Conservation (phyloP, 1,140 invertebrate species). For the Polypedilum pembai region DNA sequence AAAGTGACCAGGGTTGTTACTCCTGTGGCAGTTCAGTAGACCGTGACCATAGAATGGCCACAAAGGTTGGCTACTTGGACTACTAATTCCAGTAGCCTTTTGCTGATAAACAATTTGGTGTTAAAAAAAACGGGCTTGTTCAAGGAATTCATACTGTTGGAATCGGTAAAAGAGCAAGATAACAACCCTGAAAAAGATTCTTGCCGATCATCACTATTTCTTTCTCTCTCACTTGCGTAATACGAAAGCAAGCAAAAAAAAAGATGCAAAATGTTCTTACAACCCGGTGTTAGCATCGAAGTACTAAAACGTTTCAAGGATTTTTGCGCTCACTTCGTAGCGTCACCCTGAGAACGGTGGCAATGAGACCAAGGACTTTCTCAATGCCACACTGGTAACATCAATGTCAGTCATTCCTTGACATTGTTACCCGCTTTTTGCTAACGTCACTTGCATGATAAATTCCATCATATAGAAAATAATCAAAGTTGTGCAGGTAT, state of each 20-base stretch:
- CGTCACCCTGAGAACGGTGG: conserved; percentile 16
- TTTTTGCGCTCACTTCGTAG: neutral
- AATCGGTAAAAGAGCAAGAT: too few species aligned
- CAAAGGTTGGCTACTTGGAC: too few species aligned
- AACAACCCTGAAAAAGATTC: too few species aligned
- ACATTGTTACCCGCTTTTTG: conserved; percentile 1
- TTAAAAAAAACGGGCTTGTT: too few species aligned
- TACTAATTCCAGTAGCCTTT: too few species aligned
- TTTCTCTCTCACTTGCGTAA: conserved; percentile 21
- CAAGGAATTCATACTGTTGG: too few species aligned
- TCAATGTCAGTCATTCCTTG: conserved; percentile 22
- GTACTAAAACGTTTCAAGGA: conserved; percentile 23
- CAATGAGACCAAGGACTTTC: conserved; percentile 17
- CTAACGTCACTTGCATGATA: neutral
- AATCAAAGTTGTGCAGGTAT: neutral
- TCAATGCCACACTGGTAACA: neutral
- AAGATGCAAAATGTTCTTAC: conserved; percentile 12
- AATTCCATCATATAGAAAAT: conserved; percentile 15
- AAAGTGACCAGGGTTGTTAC: too few species aligned
- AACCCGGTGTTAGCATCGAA: conserved; percentile 24
- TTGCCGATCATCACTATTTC: conserved; percentile 6
- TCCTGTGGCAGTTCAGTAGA: too few species aligned
- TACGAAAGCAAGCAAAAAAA: neutral
- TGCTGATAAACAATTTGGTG: too few species aligned
- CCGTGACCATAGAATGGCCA: too few species aligned